Evolutionary conservation across 2,888 invertebrate genomes (phyloP).

Genomic region (Brachyptera risi): DNA sequence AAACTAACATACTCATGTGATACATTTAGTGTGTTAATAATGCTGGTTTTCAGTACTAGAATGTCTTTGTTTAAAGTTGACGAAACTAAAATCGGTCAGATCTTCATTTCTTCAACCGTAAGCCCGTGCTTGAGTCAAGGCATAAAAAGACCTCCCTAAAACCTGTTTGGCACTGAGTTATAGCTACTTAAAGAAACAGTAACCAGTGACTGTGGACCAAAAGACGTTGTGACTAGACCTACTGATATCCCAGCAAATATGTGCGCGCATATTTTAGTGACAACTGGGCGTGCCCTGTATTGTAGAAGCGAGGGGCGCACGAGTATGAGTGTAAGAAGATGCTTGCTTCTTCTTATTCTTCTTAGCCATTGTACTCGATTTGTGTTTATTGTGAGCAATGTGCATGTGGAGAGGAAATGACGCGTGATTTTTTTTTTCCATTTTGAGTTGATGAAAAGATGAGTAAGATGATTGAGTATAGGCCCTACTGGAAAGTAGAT

Average conservation of each 20-base stretch:
- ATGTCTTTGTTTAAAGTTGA: background rate
- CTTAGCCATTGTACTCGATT: no score
- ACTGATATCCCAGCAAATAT: background rate
- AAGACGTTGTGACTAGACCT: background rate
- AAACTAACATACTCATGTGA: no score
- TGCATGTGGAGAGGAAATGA: no score
- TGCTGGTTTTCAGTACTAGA: no score
- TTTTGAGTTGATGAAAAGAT: no score
- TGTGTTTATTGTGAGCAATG: no score
- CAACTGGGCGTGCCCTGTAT: background rate
- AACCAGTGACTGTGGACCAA: conserved; percentile 18
- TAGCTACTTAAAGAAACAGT: conserved; percentile 27
- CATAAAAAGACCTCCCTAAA: conserved; percentile 24
- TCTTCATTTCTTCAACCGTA: background rate
- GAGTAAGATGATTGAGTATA: no score
- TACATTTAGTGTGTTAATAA: no score
- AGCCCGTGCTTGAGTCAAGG: background rate
- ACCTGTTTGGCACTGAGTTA: conserved; percentile 29
- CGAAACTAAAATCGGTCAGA: background rate
- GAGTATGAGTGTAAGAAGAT: no score
- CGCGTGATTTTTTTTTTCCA: no score
- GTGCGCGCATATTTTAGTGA: background rate
- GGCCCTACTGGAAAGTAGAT: no score
- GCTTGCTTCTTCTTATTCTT: no score
- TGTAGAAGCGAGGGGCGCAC: background rate